Conservation (phyloP, 2,888 invertebrate genomes). For the Hyalella azteca region DNA sequence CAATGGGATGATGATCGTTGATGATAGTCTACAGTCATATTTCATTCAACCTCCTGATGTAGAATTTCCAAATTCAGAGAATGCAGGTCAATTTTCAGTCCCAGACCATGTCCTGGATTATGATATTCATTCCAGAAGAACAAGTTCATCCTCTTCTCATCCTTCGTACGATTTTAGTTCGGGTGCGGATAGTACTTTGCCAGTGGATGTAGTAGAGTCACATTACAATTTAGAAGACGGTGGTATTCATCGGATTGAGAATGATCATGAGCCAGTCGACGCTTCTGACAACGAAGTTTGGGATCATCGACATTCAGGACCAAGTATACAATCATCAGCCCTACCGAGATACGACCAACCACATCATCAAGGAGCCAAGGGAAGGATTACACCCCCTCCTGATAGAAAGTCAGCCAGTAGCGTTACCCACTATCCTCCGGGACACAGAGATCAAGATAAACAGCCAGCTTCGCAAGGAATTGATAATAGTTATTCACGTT, state of each 20-base stretch:
- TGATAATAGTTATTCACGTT: not conserved
- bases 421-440: not conserved
- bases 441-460: not conserved
- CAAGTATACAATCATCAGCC: not conserved
- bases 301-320: too few relatives aligned
- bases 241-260: too few relatives aligned
- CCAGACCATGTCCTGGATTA: not conserved
- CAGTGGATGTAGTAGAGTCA: too few relatives aligned
- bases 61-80: not conserved
- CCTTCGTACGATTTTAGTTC: not conserved
- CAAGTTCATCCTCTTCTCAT: not conserved
- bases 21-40: conserved; percentile 11
- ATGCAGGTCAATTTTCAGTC: not conserved
- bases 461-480: not conserved
- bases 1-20: conserved; percentile 9
- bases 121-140: not conserved
- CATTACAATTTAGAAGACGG: too few relatives aligned
- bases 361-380: not conserved
- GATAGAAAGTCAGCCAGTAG: not conserved
- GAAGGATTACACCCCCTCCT: too few relatives aligned
- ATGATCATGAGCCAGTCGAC: too few relatives aligned
- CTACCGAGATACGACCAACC: not conserved
- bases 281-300: too few relatives aligned
- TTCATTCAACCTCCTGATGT: not conserved
- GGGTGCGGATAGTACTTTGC: too few relatives aligned